These are phyloP conservation scores for Hylaea fasciaria DNA, from an alignment of 2,888 invertebrate genomes.

Conservation along the genomic window DNA sequence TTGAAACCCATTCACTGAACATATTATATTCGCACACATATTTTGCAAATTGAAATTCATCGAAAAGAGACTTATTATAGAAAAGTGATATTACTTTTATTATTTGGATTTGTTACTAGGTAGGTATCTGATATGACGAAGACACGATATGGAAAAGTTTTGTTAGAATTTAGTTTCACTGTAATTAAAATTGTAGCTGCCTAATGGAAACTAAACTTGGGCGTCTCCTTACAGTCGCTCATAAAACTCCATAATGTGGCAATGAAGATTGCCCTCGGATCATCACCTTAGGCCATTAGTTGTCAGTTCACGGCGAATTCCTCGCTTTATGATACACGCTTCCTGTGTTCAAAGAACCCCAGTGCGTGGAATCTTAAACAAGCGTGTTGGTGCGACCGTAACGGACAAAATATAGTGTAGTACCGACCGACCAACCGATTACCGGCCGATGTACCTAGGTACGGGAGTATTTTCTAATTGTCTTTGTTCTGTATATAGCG, in stretches of 20 bases:
- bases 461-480: too few relatives aligned
- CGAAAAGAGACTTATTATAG: too few relatives aligned
- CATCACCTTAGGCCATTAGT: slow-evolving; percentile 18
- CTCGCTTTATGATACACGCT: slow-evolving; percentile 55
- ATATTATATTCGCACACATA: slow-evolving; percentile 10
- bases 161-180: too few relatives aligned
- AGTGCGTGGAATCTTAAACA: slow-evolving; percentile 66
- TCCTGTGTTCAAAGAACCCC: slow-evolving; percentile 62
- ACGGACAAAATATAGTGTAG: slow-evolving; percentile 14
- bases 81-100: too few relatives aligned
- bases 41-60: background rate
- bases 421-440: background rate
- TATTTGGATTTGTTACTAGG: too few relatives aligned
- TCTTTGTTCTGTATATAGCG: too few relatives aligned
- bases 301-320: slow-evolving; percentile 53
- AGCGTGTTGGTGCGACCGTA: slow-evolving; percentile 29
- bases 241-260: background rate
- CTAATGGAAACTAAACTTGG: background rate
- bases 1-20: slow-evolving; percentile 11
- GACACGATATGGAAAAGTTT: too few relatives aligned
- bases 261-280: background rate
- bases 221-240: background rate
- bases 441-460: too few relatives aligned
- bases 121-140: too few relatives aligned
- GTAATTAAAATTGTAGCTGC: too few relatives aligned